A percentile compares a stretch with the other conserved stretches of the same genome.
Evolutionary conservation across 2,888 invertebrate species (phyloP).

Genomic region (Leucoptera coffeella): DNA sequence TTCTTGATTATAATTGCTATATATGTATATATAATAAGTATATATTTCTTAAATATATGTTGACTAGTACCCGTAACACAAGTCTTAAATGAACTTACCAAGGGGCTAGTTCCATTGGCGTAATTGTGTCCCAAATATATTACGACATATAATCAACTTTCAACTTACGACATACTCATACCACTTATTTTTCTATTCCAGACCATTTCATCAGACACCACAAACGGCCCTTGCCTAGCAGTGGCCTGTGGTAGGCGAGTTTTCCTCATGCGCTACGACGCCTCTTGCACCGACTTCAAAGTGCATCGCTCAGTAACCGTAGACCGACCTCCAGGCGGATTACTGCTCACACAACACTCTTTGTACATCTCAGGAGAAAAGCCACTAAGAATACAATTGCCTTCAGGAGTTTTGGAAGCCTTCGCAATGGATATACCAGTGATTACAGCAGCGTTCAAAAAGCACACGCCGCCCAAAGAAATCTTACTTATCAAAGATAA

Average conservation of each 20-base stretch:
- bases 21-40: too few species aligned
- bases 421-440: conserved; percentile 68
- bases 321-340: conserved; percentile 58
- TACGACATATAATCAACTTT: too few species aligned
- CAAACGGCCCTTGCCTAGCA: conserved; percentile 41
- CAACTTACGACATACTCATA: too few species aligned
- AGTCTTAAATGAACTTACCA: too few species aligned
- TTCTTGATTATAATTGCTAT: too few species aligned
- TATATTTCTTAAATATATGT: too few species aligned
- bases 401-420: conserved; percentile 63
- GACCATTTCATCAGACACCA: conserved; percentile 13
- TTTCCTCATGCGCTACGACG: conserved; percentile 55
- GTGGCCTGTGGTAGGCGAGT: conserved; percentile 59
- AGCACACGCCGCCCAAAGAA: conserved; percentile 64
- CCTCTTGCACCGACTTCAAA: conserved; percentile 54
- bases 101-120: too few species aligned
- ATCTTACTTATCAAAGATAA: conserved; percentile 44
- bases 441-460: conserved; percentile 58
- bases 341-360: conserved; percentile 65
- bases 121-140: too few species aligned
- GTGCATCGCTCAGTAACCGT: conserved; percentile 65
- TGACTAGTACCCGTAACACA: too few species aligned
- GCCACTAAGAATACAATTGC: conserved; percentile 75
- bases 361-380: conserved; percentile 78
- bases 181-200: too few species aligned